A percentile compares a stretch with the other conserved stretches of the same genome.
phyloP scores from a whole-genome alignment of 2,888 invertebrate genomes.

The Torymus texanus region DNA sequence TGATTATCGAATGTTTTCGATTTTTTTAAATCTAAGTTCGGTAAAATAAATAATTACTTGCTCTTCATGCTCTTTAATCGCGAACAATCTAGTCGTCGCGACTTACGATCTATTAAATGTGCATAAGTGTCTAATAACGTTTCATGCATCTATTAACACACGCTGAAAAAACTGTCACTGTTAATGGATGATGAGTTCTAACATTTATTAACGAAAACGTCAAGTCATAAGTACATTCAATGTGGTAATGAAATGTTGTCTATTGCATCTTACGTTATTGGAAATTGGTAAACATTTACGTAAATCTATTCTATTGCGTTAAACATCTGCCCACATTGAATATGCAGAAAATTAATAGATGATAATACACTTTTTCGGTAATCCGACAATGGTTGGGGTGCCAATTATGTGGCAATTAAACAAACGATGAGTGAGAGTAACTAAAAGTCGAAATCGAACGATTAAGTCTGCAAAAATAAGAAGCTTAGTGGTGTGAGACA shows the following conservation, averaged over 20 bases:
- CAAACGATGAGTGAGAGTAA: constrained; percentile 13
- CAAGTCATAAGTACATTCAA: constrained; percentile 29
- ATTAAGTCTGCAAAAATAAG: constrained; percentile 57
- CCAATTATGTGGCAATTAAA: no score
- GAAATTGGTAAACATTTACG: not conserved
- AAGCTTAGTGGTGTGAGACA: constrained; percentile 68
- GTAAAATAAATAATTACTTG: constrained; percentile 13
- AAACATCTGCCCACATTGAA: no score
- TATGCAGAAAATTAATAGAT: no score
- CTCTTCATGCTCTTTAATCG: constrained; percentile 29
- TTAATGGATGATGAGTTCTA: constrained; percentile 8
- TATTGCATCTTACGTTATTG: not conserved
- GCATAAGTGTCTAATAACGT: constrained; percentile 29
- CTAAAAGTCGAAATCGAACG: constrained; percentile 56
- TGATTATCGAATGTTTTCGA: no score
- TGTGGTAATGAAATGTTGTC: not conserved
- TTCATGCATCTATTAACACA: constrained; percentile 43
- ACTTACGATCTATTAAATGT: constrained; percentile 9
- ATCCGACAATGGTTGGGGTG: no score
- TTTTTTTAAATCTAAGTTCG: no score
- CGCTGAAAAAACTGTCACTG: not conserved
- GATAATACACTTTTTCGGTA: no score
- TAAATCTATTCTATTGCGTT: not conserved
- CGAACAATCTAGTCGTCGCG: constrained; percentile 18
- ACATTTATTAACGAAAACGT: constrained; percentile 1